Base-by-base conservation (phyloP, 2,888 invertebrate species). In the Conomelus anceps region DNA sequence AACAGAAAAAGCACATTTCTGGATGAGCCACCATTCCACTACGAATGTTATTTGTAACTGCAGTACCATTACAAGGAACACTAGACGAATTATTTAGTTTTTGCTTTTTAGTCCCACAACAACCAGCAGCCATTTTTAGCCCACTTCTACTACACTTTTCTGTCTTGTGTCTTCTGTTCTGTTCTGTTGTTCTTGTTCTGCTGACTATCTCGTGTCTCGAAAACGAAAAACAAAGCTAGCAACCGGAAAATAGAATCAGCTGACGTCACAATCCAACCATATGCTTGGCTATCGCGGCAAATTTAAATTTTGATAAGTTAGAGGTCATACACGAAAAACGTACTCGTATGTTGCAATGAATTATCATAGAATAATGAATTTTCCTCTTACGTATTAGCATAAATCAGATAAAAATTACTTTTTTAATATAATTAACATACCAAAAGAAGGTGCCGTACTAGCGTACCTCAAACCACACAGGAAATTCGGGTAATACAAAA, bases 1-100 rank as follows among this genome's bases (percentile, higher is more conserved):
- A 99, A 95, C 99, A 99, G 95, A 97, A 99, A 95, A 97, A 98
- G 93, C 98, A 98, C 99, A 99, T 99, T 94, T 99, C 99, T 91
- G 97, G 97, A 93, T 96, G 96, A 92, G 97, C 98, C 92, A 98
- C 96, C 93, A 94, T 93, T 89, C 94, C 94, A 92, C 95, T 95
- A 91, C 93, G 93, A 91, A 93, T 93, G 89, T 94, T 93, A 92
- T 94, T 94, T 89, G 91, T 93, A 93, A 92, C 93, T 93, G 92
- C 93, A 92, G 94, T 94, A 93, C 95, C 95, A 92, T 95, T 95
- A 92, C 95, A 94, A 92, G 94, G 94, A 92, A 95, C 94, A 91
- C 93, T 93, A 90, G 94, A 92, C 92, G 94, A 94, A 92, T 96
- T 97, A 94, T 96, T 97, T 91, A 98, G 94, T 94, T 98, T 98